These are phyloP conservation scores for Formicarius rufipectus DNA, from an alignment of 2,113 vertebrate genomes.

Conservation along the genomic window DNA sequence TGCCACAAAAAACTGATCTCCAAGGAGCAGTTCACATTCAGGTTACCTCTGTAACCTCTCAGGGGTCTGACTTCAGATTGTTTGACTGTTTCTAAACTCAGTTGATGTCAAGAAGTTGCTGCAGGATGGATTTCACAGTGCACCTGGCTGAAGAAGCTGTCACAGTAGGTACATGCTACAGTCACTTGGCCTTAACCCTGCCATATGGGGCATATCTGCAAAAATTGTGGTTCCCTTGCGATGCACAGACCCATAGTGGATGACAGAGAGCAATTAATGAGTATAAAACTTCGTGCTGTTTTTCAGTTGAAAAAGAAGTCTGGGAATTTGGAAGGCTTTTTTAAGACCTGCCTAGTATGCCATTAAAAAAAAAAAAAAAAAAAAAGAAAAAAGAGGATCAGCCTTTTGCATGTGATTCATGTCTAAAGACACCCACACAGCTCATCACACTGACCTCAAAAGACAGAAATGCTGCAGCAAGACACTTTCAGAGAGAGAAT, in stretches of 20 bases:
- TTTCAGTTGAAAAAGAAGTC: neutral
- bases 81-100: neutral
- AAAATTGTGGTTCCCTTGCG: accelerated
- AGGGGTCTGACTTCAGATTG: neutral
- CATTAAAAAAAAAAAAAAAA: neutral
- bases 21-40: neutral
- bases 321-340: neutral
- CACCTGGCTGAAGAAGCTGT: neutral
- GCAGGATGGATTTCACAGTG: neutral
- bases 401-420: conserved; percentile 51
- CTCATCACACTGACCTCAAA: conserved; percentile 48
- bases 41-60: neutral
- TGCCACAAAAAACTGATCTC: neutral
- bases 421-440: conserved; percentile 53
- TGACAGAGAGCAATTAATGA: neutral
- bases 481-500: conserved; percentile 28
- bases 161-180: neutral
- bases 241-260: neutral
- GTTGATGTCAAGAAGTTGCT: neutral
- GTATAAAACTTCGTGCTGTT: neutral
- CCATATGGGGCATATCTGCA: neutral
- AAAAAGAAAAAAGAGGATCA: neutral
- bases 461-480: conserved; percentile 44
- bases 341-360: neutral
- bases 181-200: neutral